Conservation (phyloP, 2,113 vertebrate species). For the Tachycineta bicolor region DNA sequence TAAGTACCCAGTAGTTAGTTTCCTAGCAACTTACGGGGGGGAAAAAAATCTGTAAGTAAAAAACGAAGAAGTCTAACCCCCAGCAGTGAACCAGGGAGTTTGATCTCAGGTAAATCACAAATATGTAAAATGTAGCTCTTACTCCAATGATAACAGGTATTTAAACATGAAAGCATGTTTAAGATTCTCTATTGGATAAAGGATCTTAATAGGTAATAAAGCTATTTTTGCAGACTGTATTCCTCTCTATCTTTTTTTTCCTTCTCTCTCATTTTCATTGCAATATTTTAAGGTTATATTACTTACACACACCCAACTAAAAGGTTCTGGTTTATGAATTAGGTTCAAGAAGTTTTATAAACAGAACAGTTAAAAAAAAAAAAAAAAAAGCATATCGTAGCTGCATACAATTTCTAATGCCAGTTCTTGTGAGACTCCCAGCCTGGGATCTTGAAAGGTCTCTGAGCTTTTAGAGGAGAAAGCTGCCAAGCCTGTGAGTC, state of each 20-base stretch:
- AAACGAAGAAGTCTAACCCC: not conserved
- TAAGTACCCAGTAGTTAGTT: not conserved
- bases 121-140: not conserved
- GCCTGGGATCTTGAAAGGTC: not conserved
- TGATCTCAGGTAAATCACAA: not conserved
- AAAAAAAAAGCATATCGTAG: not conserved
- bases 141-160: not conserved
- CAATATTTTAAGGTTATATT: not conserved
- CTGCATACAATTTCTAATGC: not conserved
- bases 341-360: not conserved
- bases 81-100: not conserved
- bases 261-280: not conserved
- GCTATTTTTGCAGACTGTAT: not conserved
- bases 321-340: not conserved
- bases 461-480: not conserved
- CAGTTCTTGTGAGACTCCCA: not conserved
- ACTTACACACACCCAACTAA: not conserved
- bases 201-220: not conserved
- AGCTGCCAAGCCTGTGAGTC: not conserved
- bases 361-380: not conserved
- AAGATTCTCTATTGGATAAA: constrained; percentile 5
- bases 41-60: not conserved
- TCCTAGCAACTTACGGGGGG: not conserved
- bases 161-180: constrained; percentile 3
- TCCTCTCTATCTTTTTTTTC: not conserved